These are phyloP conservation scores for Muntiacus reevesi DNA, from an alignment of 2,113 vertebrate species.

Conservation along the genomic window DNA sequence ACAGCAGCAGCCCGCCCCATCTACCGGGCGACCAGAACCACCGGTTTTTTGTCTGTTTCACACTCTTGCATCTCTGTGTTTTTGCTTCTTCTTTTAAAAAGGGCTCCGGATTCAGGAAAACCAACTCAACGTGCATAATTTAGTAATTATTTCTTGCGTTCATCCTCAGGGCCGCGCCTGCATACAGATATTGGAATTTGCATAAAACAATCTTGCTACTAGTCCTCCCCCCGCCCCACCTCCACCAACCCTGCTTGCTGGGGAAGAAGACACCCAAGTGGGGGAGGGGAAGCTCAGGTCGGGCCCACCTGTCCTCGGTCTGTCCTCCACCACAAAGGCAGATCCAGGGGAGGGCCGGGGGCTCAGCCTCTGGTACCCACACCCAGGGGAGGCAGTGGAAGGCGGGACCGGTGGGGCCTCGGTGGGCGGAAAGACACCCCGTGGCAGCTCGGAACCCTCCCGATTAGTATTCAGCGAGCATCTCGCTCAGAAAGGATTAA, in stretches of 20 bases:
- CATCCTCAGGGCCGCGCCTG: conserved; percentile 73
- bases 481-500: conserved; percentile 99
- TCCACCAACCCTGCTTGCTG: neutral
- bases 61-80: neutral
- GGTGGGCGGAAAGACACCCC: neutral
- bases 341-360: conserved; percentile 54
- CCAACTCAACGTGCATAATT: conserved; percentile 79
- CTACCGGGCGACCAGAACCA: neutral
- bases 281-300: conserved; percentile 37
- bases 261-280: conserved; percentile 46
- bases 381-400: neutral
- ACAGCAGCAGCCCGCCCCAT: neutral
- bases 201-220: conserved; percentile 79
- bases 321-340: conserved; percentile 73
- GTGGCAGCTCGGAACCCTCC: conserved; percentile 37
- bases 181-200: conserved; percentile 80
- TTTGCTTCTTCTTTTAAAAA: neutral
- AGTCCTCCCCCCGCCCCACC: neutral
- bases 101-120: conserved; percentile 65
- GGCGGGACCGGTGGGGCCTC: neutral
- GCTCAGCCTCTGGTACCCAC: conserved; percentile 17
- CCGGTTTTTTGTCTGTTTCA: neutral
- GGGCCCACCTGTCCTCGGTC: conserved; percentile 67
- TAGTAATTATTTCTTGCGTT: conserved; percentile 80
- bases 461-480: conserved; percentile 96